A percentile compares a stretch with the other conserved stretches of the same genome.
Evolutionary conservation across 2,888 invertebrate genomes (phyloP).

Genomic region (Lampropteryx suffumata): DNA sequence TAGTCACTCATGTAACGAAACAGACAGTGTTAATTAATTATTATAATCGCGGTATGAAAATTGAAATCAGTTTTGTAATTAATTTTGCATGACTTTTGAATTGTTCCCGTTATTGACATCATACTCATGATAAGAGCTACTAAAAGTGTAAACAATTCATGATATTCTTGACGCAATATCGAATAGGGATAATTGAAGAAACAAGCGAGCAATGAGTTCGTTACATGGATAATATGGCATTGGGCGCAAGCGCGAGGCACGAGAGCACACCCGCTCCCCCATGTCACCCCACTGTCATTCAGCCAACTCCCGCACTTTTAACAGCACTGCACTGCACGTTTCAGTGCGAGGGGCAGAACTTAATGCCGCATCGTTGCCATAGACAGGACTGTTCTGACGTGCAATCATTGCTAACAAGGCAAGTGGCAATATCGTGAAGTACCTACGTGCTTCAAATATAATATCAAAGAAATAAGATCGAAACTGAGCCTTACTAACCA

Average conservation of each 20-base stretch:
- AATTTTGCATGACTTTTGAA: slow-evolving; percentile 50
- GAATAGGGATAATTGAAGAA: slow-evolving; percentile 74
- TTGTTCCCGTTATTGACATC: slow-evolving; percentile 46
- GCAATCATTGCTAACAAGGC: slow-evolving; percentile 52
- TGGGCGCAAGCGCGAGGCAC: slow-evolving; percentile 65
- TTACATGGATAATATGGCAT: slow-evolving; percentile 64
- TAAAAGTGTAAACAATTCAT: slow-evolving; percentile 20
- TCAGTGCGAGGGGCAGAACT: slow-evolving; percentile 47
- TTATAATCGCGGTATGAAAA: slow-evolving; percentile 50
- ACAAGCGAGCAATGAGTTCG: slow-evolving; percentile 67
- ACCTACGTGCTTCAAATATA: slow-evolving; percentile 58
- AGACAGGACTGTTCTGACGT: slow-evolving; percentile 45
- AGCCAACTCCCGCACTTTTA: slow-evolving; percentile 33
- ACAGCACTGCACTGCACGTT: slow-evolving; percentile 52
- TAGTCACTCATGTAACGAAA: slow-evolving; percentile 32
- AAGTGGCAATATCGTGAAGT: slow-evolving; percentile 37
- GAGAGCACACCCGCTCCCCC: slow-evolving; percentile 57
- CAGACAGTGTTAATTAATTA: slow-evolving; percentile 53
- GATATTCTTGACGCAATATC: no score
- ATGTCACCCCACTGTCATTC: slow-evolving; percentile 39
- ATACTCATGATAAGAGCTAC: slow-evolving; percentile 41
- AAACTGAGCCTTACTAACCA: slow-evolving; percentile 8
- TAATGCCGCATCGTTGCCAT: slow-evolving; percentile 54
- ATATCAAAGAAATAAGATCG: slow-evolving; percentile 49
- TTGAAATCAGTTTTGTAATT: slow-evolving; percentile 55